phyloP scores from a whole-genome alignment of 2,113 vertebrate genomes.

The Cercopithecus mona region DNA sequence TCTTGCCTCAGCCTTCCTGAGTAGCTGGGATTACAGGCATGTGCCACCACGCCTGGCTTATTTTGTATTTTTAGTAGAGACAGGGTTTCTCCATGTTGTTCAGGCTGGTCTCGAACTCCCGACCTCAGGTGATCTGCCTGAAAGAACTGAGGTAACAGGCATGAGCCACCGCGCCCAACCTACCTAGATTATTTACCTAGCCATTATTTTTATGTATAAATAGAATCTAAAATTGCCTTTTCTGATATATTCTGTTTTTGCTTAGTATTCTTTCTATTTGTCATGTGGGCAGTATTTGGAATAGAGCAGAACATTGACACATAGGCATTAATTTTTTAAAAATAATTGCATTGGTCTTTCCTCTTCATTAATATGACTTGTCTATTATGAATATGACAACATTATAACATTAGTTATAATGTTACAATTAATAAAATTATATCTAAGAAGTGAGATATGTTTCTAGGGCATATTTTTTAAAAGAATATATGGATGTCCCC shows the following conservation, averaged over 20 bases:
- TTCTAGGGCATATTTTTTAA: background rate
- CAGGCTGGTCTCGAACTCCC: too few relatives aligned
- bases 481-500: too few relatives aligned
- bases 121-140: too few relatives aligned
- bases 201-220: background rate
- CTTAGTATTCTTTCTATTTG: background rate
- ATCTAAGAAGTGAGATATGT: background rate
- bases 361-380: background rate
- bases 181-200: background rate
- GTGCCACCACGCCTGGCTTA: accelerated
- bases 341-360: background rate
- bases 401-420: background rate
- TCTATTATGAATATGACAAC: background rate
- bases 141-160: too few relatives aligned
- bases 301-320: background rate
- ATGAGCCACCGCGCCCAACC: too few relatives aligned
- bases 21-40: too few relatives aligned
- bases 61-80: too few relatives aligned
- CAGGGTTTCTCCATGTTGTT: too few relatives aligned
- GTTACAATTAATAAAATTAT: background rate
- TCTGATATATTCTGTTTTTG: background rate
- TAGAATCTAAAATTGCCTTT: background rate
- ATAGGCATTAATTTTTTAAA: background rate
- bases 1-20: too few relatives aligned
- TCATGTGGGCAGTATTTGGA: background rate